Base-by-base conservation (phyloP, 2,888 invertebrate genomes). In the Oeneis ivallda region DNA sequence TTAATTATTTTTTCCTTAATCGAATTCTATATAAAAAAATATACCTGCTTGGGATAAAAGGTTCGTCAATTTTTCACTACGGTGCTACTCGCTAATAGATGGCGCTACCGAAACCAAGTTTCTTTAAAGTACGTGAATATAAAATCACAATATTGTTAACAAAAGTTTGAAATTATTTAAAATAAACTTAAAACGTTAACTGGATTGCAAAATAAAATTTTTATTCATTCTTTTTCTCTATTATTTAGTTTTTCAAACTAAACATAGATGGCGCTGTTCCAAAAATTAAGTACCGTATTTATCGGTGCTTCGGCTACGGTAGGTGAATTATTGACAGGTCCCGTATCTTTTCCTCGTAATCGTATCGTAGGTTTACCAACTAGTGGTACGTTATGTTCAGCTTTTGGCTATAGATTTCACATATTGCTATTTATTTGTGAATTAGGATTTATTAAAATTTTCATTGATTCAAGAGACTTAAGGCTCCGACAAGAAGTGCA, bases 41-140 rank as follows among this genome's bases (percentile, higher is more conserved):
- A n/a, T 1, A 45, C 15, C 5, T 11, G 13, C 41, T 17, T 17
- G 47, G 17, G 17, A 47, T 47, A 17, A 17, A 47, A 17, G 2
- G 17, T 47, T 47, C 8, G 9, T 9, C 17, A 15, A 26, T 26
- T 26, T 47, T 17, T 9, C 15, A 47, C 10, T 10, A 17, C 17
- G 15, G 15, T 26, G 53, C 70, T 71, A 73, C 68, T 67, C 68
- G 52, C 45, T 59, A 66, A 72, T 71, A 87, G 86, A 80, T 86
- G 85, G 77, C 83, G 76, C 75, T 77, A 17, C 52, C 8, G 26
- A 7, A 13, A 19, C 0, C 11, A 41, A 11, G 13, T 13, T 56
- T 19, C 0, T 39, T 39, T 17, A 7, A 13, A 17, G 3, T 37
- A 4, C 26, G 2, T 15, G 34, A 34, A 34, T 34, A 34, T 34